These are phyloP conservation scores for Mamestra configurata DNA, from an alignment of 1,140 invertebrate genomes.

Conservation along the genomic window DNA sequence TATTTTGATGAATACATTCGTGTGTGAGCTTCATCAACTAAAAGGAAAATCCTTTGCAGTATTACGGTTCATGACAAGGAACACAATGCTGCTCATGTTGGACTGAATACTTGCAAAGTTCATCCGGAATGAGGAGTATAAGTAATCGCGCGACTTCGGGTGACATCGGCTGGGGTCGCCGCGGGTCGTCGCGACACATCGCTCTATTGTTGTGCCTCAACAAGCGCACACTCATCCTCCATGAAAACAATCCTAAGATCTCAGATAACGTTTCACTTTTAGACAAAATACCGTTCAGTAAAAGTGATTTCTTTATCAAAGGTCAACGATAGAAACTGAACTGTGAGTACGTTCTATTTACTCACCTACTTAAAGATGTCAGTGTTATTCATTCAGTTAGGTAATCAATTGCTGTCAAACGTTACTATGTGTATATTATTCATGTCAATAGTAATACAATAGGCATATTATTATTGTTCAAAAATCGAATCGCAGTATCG, in stretches of 20 bases:
- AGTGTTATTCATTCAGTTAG: conserved; percentile 40
- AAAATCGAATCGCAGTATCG: conserved; percentile 25
- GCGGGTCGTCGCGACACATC: conserved; percentile 68
- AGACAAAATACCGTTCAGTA: conserved; percentile 62
- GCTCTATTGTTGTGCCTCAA: conserved; percentile 71
- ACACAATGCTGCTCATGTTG: conserved; percentile 11
- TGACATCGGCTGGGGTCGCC: conserved; percentile 58
- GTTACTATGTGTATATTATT: conserved; percentile 38
- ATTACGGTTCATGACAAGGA: conserved; percentile 9
- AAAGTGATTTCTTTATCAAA: conserved; percentile 65
- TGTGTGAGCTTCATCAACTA: not conserved
- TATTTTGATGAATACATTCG: not conserved
- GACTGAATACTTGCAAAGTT: conserved; percentile 34
- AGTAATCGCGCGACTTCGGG: conserved; percentile 42
- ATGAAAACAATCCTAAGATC: conserved; percentile 75
- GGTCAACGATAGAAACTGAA: conserved; percentile 58
- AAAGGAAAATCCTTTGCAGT: conserved; percentile 38
- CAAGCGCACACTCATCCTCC: conserved; percentile 70
- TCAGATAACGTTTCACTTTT: conserved; percentile 69
- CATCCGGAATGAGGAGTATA: conserved; percentile 21
- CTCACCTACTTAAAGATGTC: conserved; percentile 31
- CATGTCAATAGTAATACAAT: conserved; percentile 43
- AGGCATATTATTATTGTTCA: conserved; percentile 27
- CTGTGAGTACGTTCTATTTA: conserved; percentile 45
- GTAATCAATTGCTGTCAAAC: conserved; percentile 53